Base-by-base conservation (phyloP, 2,888 invertebrate species). In the Esperia sulphurella region DNA sequence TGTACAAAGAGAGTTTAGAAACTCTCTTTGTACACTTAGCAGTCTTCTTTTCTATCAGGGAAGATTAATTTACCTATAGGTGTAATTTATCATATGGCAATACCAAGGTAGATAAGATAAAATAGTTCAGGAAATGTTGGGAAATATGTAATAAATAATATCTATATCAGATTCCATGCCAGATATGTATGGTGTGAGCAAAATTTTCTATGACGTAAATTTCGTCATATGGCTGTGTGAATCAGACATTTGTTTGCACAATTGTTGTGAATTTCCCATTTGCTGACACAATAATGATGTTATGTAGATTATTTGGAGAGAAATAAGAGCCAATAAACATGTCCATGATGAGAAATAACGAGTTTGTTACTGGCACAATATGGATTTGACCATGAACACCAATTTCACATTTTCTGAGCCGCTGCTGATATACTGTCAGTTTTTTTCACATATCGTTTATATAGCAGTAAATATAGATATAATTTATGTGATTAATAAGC, bases 131-230 rank as follows among this genome's bases (percentile, higher is more conserved):
- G 31, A 9, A 31, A 1, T 35, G 3, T 35, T 35, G 6, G 35
- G 35, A 35, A 35, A 35, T 35, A 35, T 8, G 31, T 31, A 31
- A 8, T 31, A 9, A 7, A 31, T 31, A 9, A 9, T 31, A 31
- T 31, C 31, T 1, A 8, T 21, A 21, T 35, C 35, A 6, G n/a
- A n/a, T n/a, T n/a, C n/a, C n/a, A 35, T 3, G 35, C 35, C 35
- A 35, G 35, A 29, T 41, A 41, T 1, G 10, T n/a, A 12, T 12
- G 5, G 28, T 29, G 29, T 41, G 29, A 33, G 29, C n/a, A 12
- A n/a, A 40, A 1, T 21, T 8, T 41, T 28, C 41, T 41, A 49
- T 77, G 75, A 76, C 79, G 77, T 65, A 65, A 63, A 71, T 61
- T 49, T 63, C 65, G 67, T 67, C 67, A 71, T 52, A 43, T 43